A percentile compares a stretch with the other conserved stretches of the same genome.
Conservation (phyloP, 2,888 invertebrate species). For the Escarpia spicata region DNA sequence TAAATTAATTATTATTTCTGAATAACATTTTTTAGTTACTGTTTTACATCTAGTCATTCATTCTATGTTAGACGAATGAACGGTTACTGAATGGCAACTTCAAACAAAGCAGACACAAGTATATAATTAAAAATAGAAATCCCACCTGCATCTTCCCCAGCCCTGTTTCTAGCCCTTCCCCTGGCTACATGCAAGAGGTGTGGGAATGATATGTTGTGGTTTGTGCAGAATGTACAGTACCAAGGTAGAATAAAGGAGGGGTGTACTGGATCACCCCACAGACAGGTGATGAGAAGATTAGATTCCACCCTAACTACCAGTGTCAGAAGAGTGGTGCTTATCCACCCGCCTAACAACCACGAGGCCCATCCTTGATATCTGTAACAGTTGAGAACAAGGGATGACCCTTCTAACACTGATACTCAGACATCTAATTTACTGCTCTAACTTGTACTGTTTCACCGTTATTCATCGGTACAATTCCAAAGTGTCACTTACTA, state of each 20-base stretch:
- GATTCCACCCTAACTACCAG: not conserved
- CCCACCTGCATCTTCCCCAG: not conserved
- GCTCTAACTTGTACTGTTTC: not conserved
- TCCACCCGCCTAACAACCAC: not conserved
- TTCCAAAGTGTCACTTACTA: not conserved
- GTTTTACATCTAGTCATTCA: no score
- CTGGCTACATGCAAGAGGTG: not conserved
- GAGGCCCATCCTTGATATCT: not conserved
- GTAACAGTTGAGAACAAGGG: not conserved
- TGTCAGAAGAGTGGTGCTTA: not conserved
- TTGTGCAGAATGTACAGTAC: not conserved
- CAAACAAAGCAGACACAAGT: not conserved
- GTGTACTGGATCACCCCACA: not conserved
- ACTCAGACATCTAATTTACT: not conserved
- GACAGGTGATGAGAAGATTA: slow-evolving; percentile 6
- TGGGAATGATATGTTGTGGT: not conserved
- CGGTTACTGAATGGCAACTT: not conserved
- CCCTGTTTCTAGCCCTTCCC: not conserved
- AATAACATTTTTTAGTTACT: no score
- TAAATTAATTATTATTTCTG: no score
- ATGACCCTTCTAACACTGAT: not conserved
- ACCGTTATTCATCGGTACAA: not conserved
- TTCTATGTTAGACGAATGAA: not conserved
- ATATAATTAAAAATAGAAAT: not conserved
- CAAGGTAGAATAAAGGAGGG: not conserved